Base-by-base conservation (phyloP, 1,140 invertebrate genomes). In the Nasonia vitripennis region DNA sequence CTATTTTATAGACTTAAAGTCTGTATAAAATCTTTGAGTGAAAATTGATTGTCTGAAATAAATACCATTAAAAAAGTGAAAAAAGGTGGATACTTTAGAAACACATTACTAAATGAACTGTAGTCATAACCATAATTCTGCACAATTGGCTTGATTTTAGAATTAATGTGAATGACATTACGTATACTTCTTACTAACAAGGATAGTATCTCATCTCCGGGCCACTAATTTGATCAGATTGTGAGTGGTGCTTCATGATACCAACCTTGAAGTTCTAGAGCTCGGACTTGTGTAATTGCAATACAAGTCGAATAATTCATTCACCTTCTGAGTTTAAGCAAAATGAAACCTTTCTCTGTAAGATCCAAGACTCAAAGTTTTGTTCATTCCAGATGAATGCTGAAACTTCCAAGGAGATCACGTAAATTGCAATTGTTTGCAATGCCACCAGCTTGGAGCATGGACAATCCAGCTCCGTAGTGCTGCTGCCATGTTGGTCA, bases 401-500 rank as follows among this genome's bases (percentile, higher is more conserved):
- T 88, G 88, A 91, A 89, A 91, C 89, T 62, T 92, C 91, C 12
- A 91, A 92, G 86, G 92, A 93, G 84, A 88, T 92, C 81, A 93
- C 92, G 87, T 93, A 92, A 91, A 81, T 77, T 74, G 71, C 67
- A 78, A 78, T 87, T 81, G 87, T 85, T 74, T 34, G 87, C 79
- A 87, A 87, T 87, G 83, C 81, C 74, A 68, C 87, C 78, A 67
- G 80, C 75, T 67, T 78, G 84, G 67, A 87, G 75, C 78, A 90
- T 91, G 89, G 89, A 88, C 80, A 88, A 87, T 89, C 86, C 85
- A 82, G 85, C 87, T 86, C 91, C 91, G 86, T 92, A 91, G 89
- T 87, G 51, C 70, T 70, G 55, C 80, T 88, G 87, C 89, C 86
- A 93, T 92, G 89, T 90, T 93, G 90, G 89, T 92, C 78, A 89